Evolutionary conservation across 2,888 invertebrate genomes (phyloP), one percentile per base, ranked within the genome.

Genomic region (Arge pagana): DNA sequence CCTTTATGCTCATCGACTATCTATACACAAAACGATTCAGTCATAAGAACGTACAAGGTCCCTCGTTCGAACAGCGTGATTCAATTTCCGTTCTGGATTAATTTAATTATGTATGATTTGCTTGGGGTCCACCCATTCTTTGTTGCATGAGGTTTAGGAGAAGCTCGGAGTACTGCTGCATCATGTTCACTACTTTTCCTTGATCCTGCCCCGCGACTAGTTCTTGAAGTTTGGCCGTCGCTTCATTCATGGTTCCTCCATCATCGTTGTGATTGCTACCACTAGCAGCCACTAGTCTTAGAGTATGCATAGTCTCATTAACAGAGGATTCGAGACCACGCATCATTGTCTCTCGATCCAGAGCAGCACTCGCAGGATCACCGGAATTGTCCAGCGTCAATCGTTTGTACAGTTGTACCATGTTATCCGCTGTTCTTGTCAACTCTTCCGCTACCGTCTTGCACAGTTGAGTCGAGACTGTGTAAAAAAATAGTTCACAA

Each of bases 391-490:
- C 84, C 54, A 77, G 67, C 7, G 83, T 77, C 53, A 89, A 74
- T 50, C 85, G 82, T 53, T 85, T 82, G 74, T 88, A 88, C 41
- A 89, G 78, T 70, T 86, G 85, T 2, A 86, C 85, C 33, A 89
- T 86, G 65, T 86, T 86, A 60, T 85, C 82, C 3, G 88, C 86
- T 0, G 88, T 85, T 59, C 81, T 80, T 6, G 85, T 86, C 55
- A 88, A 74, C 68, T 85, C 84, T 57, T 82, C 81, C 43, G 84
- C 83, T 56, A 84, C 80, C 67, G 84, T 83, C 61, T 80, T 79
- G 67, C 85, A 84, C 56, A 85, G 74, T 72, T 84, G 84, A 52
- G 81, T 81, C 50, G 85, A 84, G 51, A 85, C 85, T 85, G 72
- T 18, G 71, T 73, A 36, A 55, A 50, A 30, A 36, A 11, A 53